A percentile compares a stretch with the other conserved stretches of the same genome.
Conservation (phyloP, 2,888 invertebrate genomes). For the Ornithoptera priamus region DNA sequence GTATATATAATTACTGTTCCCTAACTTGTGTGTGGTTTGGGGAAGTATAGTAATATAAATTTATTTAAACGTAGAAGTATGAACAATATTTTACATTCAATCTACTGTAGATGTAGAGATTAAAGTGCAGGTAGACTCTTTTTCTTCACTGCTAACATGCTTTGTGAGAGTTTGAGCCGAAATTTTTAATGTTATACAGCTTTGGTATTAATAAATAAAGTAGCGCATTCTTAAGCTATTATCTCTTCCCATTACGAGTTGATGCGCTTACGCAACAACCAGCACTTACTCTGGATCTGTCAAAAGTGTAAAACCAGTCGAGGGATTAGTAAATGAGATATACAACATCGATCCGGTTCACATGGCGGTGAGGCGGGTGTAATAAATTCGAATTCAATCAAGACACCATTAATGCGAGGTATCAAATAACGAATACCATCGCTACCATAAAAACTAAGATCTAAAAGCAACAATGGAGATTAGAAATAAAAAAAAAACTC, state of each 20-base stretch:
- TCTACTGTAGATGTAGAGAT: too few relatives aligned
- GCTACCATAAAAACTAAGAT: slow-evolving; percentile 41
- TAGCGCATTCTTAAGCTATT: neutral
- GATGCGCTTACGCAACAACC: slow-evolving; percentile 4
- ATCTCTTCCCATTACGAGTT: neutral
- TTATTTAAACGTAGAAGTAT: too few relatives aligned
- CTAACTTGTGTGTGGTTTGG: too few relatives aligned
- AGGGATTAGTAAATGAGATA: slow-evolving; percentile 22
- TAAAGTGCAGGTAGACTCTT: too few relatives aligned
- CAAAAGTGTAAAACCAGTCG: slow-evolving; percentile 18
- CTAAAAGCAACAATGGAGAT: slow-evolving; percentile 51
- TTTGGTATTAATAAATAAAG: neutral
- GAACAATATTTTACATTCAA: too few relatives aligned
- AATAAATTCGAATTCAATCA: slow-evolving; percentile 41
- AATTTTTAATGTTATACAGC: too few relatives aligned
- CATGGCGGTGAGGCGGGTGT: slow-evolving; percentile 20
- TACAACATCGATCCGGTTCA: slow-evolving; percentile 16
- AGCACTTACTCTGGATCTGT: slow-evolving; percentile 7
- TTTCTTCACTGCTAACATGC: too few relatives aligned
- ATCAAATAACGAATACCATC: slow-evolving; percentile 38
- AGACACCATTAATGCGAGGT: slow-evolving; percentile 34
- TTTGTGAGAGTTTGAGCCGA: too few relatives aligned
- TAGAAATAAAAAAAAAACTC: slow-evolving; percentile 55
- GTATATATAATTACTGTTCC: too few relatives aligned
- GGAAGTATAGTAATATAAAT: too few relatives aligned